These are phyloP conservation scores for Escarpia spicata DNA, from an alignment of 2,888 invertebrate species.

Conservation along the genomic window DNA sequence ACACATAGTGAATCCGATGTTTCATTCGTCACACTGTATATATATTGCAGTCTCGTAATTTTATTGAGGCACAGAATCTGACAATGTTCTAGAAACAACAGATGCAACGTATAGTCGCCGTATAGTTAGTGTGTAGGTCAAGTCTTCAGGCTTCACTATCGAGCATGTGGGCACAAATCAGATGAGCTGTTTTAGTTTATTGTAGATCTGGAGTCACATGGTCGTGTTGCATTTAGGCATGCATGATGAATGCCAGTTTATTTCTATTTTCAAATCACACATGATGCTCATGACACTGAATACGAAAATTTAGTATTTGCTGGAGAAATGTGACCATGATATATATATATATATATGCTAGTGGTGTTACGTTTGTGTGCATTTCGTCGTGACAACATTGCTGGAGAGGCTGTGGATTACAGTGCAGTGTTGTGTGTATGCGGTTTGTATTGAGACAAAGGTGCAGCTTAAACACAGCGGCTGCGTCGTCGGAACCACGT, in stretches of 20 bases:
- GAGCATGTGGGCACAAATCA: neutral
- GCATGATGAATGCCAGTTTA: neutral
- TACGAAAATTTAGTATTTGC: neutral
- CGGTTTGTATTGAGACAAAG: neutral
- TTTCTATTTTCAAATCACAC: neutral
- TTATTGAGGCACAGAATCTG: neutral
- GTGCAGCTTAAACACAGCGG: neutral
- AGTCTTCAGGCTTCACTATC: neutral
- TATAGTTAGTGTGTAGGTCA: neutral
- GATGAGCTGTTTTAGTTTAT: neutral
- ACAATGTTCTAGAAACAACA: neutral
- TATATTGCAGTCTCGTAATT: neutral
- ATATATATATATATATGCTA: neutral
- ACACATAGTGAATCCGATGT: neutral
- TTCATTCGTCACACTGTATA: neutral
- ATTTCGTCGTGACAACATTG: neutral
- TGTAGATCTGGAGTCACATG: neutral
- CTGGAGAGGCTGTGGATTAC: neutral
- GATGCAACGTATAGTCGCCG: neutral
- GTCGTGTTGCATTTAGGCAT: neutral
- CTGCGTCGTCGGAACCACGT: neutral
- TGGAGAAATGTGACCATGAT: neutral
- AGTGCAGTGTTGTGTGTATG: neutral
- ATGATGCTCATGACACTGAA: neutral
- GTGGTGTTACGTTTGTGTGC: neutral